These are phyloP conservation scores for Hipposideros armiger DNA, from an alignment of 2,113 vertebrate species.

Conservation along the genomic window DNA sequence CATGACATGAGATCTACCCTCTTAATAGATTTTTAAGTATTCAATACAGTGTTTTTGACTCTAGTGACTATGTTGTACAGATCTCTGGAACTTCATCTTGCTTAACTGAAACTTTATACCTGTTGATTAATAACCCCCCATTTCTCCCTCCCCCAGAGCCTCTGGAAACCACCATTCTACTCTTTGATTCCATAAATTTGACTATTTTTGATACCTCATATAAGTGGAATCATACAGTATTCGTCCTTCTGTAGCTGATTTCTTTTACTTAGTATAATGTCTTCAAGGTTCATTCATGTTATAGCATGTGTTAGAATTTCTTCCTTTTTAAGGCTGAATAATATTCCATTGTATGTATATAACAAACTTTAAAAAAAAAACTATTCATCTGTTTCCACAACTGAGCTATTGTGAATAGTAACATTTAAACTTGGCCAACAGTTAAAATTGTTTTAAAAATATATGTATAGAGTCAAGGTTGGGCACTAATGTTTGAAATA, in stretches of 20 bases:
- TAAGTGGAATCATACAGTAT: not conserved
- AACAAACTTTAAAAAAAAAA: not conserved
- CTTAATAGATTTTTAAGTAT: not conserved
- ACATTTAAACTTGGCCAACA: not conserved
- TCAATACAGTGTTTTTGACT: not conserved
- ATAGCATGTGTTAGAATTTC: not conserved
- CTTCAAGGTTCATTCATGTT: not conserved
- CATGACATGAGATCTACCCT: not conserved
- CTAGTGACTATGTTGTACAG: not conserved
- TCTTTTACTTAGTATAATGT: not conserved
- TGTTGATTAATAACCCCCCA: not conserved
- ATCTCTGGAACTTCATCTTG: not conserved
- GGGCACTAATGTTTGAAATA: not conserved
- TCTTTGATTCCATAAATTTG: not conserved
- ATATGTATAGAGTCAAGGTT: not conserved
- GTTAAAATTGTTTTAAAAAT: slow-evolving; percentile 1
- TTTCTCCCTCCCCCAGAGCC: not conserved
- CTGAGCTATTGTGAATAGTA: not conserved
- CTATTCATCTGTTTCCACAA: not conserved
- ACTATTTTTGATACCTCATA: not conserved
- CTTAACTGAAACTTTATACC: not conserved
- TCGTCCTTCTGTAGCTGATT: not conserved
- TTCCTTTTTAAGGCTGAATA: slow-evolving; percentile 11
- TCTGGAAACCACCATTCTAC: not conserved
- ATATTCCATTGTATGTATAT: not conserved